These are phyloP conservation scores for Xiphorhynchus elegans DNA, from an alignment of 2,113 vertebrate species.

Conservation along the genomic window DNA sequence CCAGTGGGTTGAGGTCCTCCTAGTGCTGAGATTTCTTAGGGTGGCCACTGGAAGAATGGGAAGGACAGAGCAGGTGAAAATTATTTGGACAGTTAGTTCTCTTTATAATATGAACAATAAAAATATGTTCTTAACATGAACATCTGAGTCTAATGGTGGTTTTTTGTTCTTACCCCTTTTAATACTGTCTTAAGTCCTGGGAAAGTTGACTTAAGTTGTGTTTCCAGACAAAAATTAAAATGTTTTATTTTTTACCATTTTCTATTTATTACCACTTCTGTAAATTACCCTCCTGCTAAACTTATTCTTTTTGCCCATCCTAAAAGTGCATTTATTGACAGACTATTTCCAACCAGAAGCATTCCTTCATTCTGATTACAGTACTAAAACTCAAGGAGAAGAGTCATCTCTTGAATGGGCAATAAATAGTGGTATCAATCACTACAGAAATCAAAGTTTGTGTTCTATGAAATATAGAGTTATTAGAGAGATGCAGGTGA, in stretches of 20 bases:
- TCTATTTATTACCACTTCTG: background rate
- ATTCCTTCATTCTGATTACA: conserved; percentile 33
- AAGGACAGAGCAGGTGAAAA: background rate
- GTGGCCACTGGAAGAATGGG: background rate
- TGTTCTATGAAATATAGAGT: conserved; percentile 32
- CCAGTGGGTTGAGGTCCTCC: background rate
- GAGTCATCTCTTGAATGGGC: background rate
- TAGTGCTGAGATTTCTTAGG: background rate
- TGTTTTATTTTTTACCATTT: background rate
- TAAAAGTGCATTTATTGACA: conserved; percentile 15
- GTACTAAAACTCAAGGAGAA: conserved; percentile 40
- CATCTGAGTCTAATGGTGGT: fast-evolving
- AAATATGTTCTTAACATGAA: background rate
- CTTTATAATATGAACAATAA: background rate
- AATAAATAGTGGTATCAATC: conserved; percentile 27
- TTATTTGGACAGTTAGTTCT: background rate
- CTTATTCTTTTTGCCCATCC: background rate
- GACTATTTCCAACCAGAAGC: background rate
- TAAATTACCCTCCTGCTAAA: background rate
- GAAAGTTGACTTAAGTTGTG: background rate
- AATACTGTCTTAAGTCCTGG: background rate
- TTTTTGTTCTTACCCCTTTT: background rate
- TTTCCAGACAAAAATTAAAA: background rate
- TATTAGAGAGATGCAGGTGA: background rate
- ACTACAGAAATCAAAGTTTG: conserved; percentile 10